These are phyloP conservation scores for Aplysina aerophoba DNA, from an alignment of 37 sponge, comb jelly and placozoan genomes.

Conservation along the genomic window DNA sequence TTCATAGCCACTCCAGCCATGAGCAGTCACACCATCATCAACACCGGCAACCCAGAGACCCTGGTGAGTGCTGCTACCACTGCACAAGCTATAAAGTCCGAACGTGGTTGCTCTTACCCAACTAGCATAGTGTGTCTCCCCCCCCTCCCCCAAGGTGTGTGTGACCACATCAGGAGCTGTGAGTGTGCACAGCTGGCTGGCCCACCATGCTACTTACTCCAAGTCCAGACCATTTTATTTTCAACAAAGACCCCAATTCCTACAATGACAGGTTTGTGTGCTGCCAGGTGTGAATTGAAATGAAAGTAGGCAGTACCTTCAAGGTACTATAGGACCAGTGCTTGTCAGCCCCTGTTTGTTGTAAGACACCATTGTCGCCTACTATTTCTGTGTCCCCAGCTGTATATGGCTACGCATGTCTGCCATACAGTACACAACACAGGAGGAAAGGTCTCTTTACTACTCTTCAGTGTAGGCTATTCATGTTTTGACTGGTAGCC, in stretches of 20 bases:
- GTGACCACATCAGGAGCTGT: constrained; percentile 50
- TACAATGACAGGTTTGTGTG: constrained; percentile 61
- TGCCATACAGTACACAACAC: no score
- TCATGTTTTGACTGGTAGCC: no score
- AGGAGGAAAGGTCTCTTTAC: no score
- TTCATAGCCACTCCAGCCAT: constrained; percentile 71
- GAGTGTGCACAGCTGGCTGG: constrained; percentile 77
- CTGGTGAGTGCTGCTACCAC: constrained; percentile 54
- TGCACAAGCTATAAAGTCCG: no score
- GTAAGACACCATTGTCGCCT: no score
- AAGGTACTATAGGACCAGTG: no score
- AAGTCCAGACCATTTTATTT: constrained; percentile 71
- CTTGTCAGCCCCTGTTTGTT: no score
- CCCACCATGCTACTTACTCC: constrained; percentile 28
- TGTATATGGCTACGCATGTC: no score
- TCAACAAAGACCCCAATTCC: constrained; percentile 75
- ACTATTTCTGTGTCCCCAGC: no score
- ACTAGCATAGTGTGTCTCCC: background rate
- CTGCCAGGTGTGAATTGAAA: background rate
- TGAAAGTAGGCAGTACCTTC: no score
- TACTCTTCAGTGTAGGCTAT: no score
- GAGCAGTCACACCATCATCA: constrained; percentile 48
- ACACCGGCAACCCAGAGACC: constrained; percentile 69
- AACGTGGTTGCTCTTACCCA: background rate
- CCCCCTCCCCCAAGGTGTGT: constrained; percentile 42